Conservation (phyloP, 2,888 invertebrate species). For the Odiellus spinosus region DNA sequence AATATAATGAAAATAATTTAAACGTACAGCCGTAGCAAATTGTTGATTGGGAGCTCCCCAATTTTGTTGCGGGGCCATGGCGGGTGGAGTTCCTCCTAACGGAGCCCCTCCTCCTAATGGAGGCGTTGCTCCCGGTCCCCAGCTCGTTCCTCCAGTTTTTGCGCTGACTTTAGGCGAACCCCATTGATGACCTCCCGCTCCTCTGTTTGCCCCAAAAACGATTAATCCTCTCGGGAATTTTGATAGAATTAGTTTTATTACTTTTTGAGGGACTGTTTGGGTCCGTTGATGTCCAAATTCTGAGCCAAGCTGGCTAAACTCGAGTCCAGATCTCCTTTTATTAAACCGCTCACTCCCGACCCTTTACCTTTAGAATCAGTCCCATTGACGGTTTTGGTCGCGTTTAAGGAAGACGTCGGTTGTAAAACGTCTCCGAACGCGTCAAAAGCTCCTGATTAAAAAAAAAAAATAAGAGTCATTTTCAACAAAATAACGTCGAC, state of each 20-base stretch:
- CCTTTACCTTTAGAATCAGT: conserved; percentile 4
- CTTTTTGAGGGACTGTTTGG: conserved; percentile 18
- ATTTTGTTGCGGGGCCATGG: neutral
- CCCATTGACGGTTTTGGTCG: conserved; percentile 7
- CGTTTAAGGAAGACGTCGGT: conserved; percentile 17
- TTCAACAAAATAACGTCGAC: neutral
- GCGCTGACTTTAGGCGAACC: conserved; percentile 12
- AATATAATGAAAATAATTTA: no score
- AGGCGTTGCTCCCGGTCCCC: conserved; percentile 8
- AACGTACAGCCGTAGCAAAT: no score
- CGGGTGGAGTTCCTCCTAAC: neutral
- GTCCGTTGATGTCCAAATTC: conserved; percentile 46
- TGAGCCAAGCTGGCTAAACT: conserved; percentile 84
- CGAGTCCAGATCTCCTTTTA: conserved; percentile 84
- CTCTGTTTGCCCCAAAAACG: neutral
- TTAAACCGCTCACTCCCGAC: conserved; percentile 30
- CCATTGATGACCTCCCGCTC: conserved; percentile 15
- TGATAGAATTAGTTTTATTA: neutral
- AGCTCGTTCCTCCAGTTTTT: conserved; percentile 13
- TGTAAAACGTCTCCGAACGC: conserved; percentile 21
- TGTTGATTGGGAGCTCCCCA: no score
- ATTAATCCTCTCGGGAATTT: neutral
- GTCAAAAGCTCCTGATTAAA: conserved; percentile 16
- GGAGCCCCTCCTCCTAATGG: conserved; percentile 4
- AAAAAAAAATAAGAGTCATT: neutral